A percentile compares a stretch with the other conserved stretches of the same genome.
Evolutionary conservation across 2,797 vertebrate genomes (phyloP).

Genomic region (Macropus fuliginosus): DNA sequence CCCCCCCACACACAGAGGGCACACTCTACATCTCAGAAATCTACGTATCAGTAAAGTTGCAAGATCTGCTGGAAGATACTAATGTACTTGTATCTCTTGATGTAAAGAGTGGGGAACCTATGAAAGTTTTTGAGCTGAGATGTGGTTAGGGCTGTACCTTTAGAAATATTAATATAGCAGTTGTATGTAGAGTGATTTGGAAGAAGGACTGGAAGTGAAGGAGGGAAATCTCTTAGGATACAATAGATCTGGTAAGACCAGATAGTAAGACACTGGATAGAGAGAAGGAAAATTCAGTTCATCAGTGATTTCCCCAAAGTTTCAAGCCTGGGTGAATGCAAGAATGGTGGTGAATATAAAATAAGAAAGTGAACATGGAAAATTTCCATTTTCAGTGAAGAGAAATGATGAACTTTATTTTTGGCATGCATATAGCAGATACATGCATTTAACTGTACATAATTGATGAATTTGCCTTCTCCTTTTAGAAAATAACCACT

Average conservation of each 20-base stretch:
- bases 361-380: no score
- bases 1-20: neutral
- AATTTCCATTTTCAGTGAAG: no score
- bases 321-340: neutral
- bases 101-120: neutral
- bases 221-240: neutral
- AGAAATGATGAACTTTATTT: neutral
- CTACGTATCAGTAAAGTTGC: neutral
- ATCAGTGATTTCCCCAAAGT: neutral
- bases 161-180: neutral
- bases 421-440: neutral
- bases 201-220: neutral
- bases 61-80: neutral
- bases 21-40: neutral
- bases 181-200: neutral
- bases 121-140: neutral
- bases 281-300: neutral
- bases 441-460: neutral
- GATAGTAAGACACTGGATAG: neutral
- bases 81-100: neutral
- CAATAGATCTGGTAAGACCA: neutral
- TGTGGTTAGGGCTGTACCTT: neutral
- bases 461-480: neutral
- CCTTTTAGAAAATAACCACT: neutral
- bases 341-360: no score